These are phyloP conservation scores for Melospiza melodia DNA, from an alignment of 2,113 vertebrate genomes.

Conservation along the genomic window DNA sequence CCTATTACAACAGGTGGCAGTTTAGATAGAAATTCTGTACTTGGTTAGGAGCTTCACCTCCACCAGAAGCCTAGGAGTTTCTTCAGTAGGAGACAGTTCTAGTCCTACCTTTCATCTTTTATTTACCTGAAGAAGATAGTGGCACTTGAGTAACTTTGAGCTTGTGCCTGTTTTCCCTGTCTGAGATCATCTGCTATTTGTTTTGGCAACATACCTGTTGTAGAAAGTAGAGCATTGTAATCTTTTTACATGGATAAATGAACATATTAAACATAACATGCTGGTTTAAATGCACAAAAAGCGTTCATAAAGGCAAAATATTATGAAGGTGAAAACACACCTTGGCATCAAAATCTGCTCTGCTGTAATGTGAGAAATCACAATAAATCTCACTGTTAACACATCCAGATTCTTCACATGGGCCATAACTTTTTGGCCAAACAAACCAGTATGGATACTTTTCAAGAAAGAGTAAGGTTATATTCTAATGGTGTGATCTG, in stretches of 20 bases:
- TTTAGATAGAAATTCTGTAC: neutral
- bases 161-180: slow-evolving; percentile 77
- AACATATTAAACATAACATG: neutral
- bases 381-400: neutral
- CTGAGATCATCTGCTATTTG: slow-evolving; percentile 85
- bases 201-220: slow-evolving; percentile 83
- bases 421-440: neutral
- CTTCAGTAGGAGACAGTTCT: neutral
- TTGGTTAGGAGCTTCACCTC: neutral
- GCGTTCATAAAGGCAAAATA: neutral
- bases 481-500: neutral
- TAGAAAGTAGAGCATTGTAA: neutral
- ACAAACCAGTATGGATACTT: neutral
- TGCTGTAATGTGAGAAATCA: neutral
- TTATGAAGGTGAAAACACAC: neutral
- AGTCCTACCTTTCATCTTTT: neutral
- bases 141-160: slow-evolving; percentile 83
- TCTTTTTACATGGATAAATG: neutral
- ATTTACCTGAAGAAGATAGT: slow-evolving; percentile 87
- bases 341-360: neutral
- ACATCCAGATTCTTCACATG: neutral
- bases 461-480: neutral
- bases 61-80: neutral
- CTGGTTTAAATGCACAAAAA: neutral
- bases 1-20: neutral